Base-by-base conservation (phyloP, 2,888 invertebrate species). In the Venustoraphidia nigricollis region DNA sequence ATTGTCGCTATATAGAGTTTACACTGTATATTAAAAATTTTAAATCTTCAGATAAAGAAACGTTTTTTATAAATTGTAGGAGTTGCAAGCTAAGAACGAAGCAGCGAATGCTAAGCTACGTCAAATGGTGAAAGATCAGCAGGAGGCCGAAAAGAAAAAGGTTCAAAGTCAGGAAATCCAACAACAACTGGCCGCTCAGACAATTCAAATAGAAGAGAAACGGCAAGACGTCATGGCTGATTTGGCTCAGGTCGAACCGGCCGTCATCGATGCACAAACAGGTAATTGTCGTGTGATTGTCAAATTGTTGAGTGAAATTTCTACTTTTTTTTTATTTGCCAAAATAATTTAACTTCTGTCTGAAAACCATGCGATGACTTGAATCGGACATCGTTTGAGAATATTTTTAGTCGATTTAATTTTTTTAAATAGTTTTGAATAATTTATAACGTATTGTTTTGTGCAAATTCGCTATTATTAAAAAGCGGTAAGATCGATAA, bases 111-210 rank as follows among this genome's bases (percentile, higher is more conserved):
- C 92, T n/a, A 99, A 99, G 69, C 75, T 99, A 45, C 85, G 92
- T 55, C 96, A 99, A 67, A 99, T 99, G 98, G 90, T 97, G 44
- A 94, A 94, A 71, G 94, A 97, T 69, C 96, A 97, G 66, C 96
- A 97, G 62, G 96, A 97, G 66, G 98, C 98, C 2, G 98, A 99
- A 66, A 91, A 95, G 73, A 94, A 96, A 70, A 99, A 99, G 67
- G 90, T 93, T 37, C 92, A 95, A 60, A 93, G 93, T 60, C 95
- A 96, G 66, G 94, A 97, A 64, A 91, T 99, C 62, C 95, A 95
- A 69, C 65, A 63, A 51, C 72, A 74, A 55, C 66, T 87, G 60
- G 85, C 85, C 49, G 84, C 89, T 60, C 95, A 97, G 73, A 94
- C 92, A 1, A 79, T 90, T 51, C 86, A 89, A 62, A 97, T 99